Evolutionary conservation across 2,888 invertebrate species (phyloP).

Genomic region (Anaspis maculata): DNA sequence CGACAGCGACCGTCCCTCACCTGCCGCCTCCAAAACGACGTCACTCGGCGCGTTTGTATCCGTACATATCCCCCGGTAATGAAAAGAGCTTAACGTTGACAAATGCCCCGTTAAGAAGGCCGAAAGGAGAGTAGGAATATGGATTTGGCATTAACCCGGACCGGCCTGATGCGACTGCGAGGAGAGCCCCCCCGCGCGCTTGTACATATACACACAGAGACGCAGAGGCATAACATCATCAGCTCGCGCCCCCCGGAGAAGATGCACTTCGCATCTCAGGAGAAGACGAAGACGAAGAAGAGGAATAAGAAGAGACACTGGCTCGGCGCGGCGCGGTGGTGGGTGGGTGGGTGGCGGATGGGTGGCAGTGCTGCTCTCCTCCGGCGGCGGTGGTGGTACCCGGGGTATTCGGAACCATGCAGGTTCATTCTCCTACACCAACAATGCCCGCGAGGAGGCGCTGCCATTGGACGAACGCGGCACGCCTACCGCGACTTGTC

Average conservation of each 20-base stretch:
- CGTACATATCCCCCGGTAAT: neutral
- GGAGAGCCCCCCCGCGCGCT: no score
- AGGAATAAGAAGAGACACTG: slow-evolving; percentile 2
- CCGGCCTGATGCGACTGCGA: slow-evolving; percentile 8
- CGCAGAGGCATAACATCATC: no score
- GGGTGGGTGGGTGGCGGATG: slow-evolving; percentile 21
- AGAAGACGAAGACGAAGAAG: slow-evolving; percentile 5
- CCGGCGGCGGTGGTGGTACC: slow-evolving; percentile 26
- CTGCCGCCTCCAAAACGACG: no score
- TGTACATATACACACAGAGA: slow-evolving; percentile 1
- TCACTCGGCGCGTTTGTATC: no score
- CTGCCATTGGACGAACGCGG: slow-evolving; percentile 35
- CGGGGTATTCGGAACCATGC: slow-evolving; percentile 39
- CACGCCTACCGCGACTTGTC: slow-evolving; percentile 43
- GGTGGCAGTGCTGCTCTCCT: slow-evolving; percentile 26
- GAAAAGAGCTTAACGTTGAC: slow-evolving; percentile 20
- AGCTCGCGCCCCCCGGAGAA: neutral
- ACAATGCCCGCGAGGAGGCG: slow-evolving; percentile 30
- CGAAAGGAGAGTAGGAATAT: slow-evolving; percentile 17
- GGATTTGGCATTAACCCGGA: slow-evolving; percentile 27
- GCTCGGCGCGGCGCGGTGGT: slow-evolving; percentile 12
- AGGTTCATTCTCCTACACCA: slow-evolving; percentile 37
- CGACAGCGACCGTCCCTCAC: no score
- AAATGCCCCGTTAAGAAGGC: slow-evolving; percentile 23
- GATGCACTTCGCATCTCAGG: slow-evolving; percentile 1